Evolutionary conservation across 2,113 vertebrate genomes (phyloP).

Genomic region (Murina feae): DNA sequence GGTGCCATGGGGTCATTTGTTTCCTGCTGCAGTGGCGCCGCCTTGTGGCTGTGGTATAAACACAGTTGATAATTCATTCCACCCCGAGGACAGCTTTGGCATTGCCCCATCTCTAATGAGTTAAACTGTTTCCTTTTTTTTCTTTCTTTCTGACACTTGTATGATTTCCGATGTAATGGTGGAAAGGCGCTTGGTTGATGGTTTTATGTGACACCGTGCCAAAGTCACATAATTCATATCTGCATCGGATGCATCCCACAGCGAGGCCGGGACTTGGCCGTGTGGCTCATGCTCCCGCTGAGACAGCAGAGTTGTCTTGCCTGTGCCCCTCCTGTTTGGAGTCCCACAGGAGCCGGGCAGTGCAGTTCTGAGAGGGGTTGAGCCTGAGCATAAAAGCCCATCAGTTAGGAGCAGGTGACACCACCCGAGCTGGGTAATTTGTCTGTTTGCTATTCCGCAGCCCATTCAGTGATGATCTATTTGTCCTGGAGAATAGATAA

Average conservation of each 20-base stretch:
- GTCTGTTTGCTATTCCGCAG: conserved; percentile 51
- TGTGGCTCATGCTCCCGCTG: not conserved
- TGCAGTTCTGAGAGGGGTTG: conserved; percentile 28
- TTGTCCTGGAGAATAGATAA: conserved; percentile 58
- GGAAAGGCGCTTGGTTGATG: not conserved
- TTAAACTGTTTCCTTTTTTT: not conserved
- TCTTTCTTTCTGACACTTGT: not conserved
- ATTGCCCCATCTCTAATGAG: not conserved
- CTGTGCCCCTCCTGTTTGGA: not conserved
- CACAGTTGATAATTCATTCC: not conserved
- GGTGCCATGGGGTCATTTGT: not conserved
- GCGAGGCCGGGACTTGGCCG: not conserved
- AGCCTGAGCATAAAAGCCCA: conserved; percentile 40
- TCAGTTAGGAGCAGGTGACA: conserved; percentile 55
- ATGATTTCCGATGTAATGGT: not conserved
- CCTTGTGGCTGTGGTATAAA: not conserved
- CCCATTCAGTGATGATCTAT: conserved; percentile 57
- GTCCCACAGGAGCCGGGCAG: not conserved
- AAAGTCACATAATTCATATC: not conserved
- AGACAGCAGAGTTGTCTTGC: conserved; percentile 23
- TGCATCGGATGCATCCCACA: not conserved
- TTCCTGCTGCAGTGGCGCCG: not conserved
- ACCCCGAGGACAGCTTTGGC: not conserved
- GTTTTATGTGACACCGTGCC: not conserved
- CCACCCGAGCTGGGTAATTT: conserved; percentile 54